Evolutionary conservation across 35 echinoderm and acorn worm species (phyloP).

Genomic region (Lytechinus variegatus): DNA sequence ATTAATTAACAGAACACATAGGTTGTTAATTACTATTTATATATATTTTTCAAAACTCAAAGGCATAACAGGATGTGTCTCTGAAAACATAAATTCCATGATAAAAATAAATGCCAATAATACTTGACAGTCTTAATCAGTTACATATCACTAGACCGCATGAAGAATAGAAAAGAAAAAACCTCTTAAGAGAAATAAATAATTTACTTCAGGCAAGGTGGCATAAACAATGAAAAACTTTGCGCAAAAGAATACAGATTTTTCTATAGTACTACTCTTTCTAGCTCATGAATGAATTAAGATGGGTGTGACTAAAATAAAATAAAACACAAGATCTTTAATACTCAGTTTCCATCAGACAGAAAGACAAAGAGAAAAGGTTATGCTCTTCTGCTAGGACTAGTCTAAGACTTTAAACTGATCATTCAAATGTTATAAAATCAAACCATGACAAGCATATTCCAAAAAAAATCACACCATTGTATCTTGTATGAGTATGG

Average conservation of each 20-base stretch:
- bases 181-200: neutral
- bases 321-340: neutral
- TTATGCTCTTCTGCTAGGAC: neutral
- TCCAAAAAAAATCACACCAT: neutral
- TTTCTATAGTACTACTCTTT: neutral
- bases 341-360: neutral
- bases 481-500: neutral
- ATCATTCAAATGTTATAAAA: too few species aligned
- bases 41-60: too few species aligned
- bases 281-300: neutral
- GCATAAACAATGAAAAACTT: neutral
- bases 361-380: neutral
- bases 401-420: too few species aligned
- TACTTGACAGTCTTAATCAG: too few species aligned
- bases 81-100: too few species aligned
- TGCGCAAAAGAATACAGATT: neutral
- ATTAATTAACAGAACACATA: too few species aligned
- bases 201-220: neutral
- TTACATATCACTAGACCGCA: neutral
- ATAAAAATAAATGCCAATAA: too few species aligned
- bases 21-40: too few species aligned
- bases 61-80: too few species aligned
- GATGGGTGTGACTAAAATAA: neutral
- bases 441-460: neutral
- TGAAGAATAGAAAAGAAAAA: neutral